phyloP scores from a whole-genome alignment of 1,140 invertebrate species.

The Drosophila virilis region DNA sequence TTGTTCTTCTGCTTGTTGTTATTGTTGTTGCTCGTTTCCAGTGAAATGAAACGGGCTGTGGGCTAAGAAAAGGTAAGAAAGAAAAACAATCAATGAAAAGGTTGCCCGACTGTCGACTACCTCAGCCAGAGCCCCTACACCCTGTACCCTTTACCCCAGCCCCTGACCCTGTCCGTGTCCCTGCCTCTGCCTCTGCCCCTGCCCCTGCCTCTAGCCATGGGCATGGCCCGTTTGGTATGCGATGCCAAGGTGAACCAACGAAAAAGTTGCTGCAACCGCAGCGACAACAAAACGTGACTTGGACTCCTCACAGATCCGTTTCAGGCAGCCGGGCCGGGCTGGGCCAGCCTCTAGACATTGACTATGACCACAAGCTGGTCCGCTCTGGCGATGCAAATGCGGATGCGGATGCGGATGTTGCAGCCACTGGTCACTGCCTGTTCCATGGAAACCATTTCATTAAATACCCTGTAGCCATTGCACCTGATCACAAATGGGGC shows the following conservation, averaged over 20 bases:
- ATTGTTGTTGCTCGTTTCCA: slow-evolving; percentile 59
- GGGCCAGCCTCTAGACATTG: slow-evolving; percentile 2
- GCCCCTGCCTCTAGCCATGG: background rate
- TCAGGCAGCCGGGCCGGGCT: background rate
- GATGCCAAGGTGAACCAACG: slow-evolving; percentile 46
- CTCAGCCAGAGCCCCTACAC: slow-evolving; percentile 7
- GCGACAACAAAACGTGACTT: slow-evolving; percentile 43
- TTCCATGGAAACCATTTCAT: slow-evolving; percentile 16
- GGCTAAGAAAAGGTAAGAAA: slow-evolving; percentile 36
- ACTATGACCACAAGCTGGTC: slow-evolving; percentile 15
- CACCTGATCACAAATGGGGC: background rate
- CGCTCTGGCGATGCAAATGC: slow-evolving; percentile 21
- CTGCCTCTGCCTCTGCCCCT: background rate
- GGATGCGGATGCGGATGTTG: slow-evolving; percentile 33
- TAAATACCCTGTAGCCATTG: background rate
- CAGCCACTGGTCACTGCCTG: slow-evolving; percentile 6
- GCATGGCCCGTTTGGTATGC: slow-evolving; percentile 34
- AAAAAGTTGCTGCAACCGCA: slow-evolving; percentile 38
- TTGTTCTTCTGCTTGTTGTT: slow-evolving; percentile 25
- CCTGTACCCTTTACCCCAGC: background rate
- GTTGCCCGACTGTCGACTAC: slow-evolving; percentile 48
- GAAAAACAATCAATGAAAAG: slow-evolving; percentile 77
- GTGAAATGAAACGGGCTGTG: slow-evolving; percentile 58
- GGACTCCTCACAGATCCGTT: slow-evolving; percentile 4
- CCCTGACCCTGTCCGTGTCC: background rate